Evolutionary conservation across 2,113 vertebrate species (phyloP).

Genomic region (Rhegmatorhina hoffmannsi): DNA sequence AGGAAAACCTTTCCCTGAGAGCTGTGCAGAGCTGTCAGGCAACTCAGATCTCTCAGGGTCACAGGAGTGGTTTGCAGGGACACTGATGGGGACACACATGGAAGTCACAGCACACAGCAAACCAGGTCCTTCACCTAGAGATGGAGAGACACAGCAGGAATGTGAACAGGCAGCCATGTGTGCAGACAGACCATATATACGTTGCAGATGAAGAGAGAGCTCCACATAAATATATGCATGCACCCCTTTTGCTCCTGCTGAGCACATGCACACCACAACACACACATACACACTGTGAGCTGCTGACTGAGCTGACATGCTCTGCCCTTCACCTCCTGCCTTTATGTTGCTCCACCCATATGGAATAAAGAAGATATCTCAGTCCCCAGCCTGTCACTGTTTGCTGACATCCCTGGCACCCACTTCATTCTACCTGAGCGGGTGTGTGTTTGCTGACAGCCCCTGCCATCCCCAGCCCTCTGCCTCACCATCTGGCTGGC

Average conservation of each 20-base stretch:
- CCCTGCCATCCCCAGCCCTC: not conserved
- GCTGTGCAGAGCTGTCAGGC: not conserved
- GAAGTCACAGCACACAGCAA: not conserved
- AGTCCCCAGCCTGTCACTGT: not conserved
- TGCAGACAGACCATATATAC: not conserved
- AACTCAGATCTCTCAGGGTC: not conserved
- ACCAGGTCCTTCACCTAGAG: not conserved
- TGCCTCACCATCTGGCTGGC: not conserved
- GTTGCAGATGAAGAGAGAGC: not conserved
- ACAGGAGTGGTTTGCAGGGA: not conserved
- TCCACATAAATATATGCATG: fast-evolving
- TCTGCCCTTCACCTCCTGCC: not conserved
- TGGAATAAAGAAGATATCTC: not conserved
- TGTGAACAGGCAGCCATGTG: fast-evolving
- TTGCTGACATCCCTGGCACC: not conserved
- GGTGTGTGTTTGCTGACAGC: not conserved
- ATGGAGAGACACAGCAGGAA: not conserved
- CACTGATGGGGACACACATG: fast-evolving
- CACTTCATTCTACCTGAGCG: not conserved
- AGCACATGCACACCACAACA: too few species aligned
- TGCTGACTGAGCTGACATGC: not conserved
- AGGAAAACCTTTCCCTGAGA: not conserved
- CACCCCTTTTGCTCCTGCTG: not conserved
- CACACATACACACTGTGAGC: not conserved
- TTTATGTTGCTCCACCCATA: not conserved